These are phyloP conservation scores for Sylvilagus floridanus DNA, from an alignment of 2,797 vertebrate species.

Conservation along the genomic window DNA sequence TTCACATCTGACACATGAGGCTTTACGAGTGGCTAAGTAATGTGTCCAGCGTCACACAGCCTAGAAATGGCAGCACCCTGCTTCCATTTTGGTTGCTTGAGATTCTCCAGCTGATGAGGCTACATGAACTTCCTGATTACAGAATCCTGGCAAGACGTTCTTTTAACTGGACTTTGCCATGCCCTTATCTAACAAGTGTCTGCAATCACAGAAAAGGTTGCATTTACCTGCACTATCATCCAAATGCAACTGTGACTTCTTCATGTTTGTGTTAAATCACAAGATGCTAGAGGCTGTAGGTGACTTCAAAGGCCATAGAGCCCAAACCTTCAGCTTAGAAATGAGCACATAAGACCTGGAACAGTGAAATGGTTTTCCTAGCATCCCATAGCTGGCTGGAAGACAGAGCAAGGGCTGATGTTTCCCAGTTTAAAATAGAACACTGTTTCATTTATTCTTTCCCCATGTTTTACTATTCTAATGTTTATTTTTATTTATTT, in stretches of 20 bases:
- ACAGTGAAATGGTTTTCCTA: background rate
- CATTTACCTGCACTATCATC: background rate
- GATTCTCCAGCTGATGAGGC: background rate
- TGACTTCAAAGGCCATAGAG: background rate
- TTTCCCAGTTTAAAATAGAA: background rate
- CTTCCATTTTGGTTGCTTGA: background rate
- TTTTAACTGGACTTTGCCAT: background rate
- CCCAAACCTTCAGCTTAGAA: constrained; percentile 26
- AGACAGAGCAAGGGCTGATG: background rate
- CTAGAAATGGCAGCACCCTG: background rate
- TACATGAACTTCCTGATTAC: background rate
- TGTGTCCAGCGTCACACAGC: background rate
- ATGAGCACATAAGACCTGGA: background rate
- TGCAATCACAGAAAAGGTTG: background rate
- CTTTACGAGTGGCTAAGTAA: background rate
- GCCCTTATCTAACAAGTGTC: background rate
- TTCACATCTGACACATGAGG: background rate
- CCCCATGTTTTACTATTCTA: background rate
- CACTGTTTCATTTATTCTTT: background rate
- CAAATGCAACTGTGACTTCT: background rate
- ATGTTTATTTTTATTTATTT: too few species aligned
- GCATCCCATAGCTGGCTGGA: background rate
- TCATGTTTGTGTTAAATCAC: background rate
- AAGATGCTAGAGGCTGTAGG: background rate
- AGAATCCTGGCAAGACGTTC: background rate